These are phyloP conservation scores for Poicephalus gulielmi DNA, from an alignment of 2,113 vertebrate species.

Conservation along the genomic window DNA sequence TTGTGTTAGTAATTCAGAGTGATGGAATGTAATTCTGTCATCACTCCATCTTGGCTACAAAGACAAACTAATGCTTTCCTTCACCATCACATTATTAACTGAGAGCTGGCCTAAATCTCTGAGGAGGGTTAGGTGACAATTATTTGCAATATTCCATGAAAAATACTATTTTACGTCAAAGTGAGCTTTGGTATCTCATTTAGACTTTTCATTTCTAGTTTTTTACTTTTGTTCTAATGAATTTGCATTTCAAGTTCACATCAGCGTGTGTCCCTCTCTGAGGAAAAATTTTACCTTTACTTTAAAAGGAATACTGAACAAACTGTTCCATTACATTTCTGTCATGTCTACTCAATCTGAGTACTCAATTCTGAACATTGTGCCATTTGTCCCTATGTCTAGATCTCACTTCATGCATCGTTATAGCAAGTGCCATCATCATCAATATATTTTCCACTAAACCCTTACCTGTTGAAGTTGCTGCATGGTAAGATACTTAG, in stretches of 20 bases:
- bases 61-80: background rate
- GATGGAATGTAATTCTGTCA: background rate
- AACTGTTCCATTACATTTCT: background rate
- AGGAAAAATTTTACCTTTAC: background rate
- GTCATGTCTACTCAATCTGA: background rate
- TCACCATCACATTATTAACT: background rate
- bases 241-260: background rate
- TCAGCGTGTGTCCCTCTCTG: background rate
- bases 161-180: background rate
- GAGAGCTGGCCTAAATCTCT: background rate
- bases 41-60: background rate
- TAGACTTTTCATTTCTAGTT: background rate
- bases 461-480: background rate
- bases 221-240: background rate
- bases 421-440: background rate
- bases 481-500: background rate
- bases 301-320: background rate
- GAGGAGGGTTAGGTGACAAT: background rate
- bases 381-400: background rate
- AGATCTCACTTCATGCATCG: background rate
- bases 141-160: background rate
- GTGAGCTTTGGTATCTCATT: background rate
- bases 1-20: background rate
- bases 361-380: background rate
- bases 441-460: background rate